phyloP scores from a whole-genome alignment of 2,888 invertebrate genomes.

The Hydriomena furcata region DNA sequence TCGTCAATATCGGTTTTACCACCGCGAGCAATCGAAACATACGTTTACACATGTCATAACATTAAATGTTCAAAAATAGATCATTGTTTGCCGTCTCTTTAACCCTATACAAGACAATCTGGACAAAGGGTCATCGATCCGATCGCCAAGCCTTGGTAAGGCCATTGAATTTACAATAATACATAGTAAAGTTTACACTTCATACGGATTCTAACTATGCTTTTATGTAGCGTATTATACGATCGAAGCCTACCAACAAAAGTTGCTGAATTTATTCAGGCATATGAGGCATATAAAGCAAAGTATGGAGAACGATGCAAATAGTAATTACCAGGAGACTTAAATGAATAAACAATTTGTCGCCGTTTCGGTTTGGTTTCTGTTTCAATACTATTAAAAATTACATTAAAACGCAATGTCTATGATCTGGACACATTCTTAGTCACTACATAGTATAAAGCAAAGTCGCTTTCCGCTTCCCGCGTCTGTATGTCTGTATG shows the following conservation, averaged over 20 bases:
- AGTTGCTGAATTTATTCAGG: slow-evolving; percentile 13
- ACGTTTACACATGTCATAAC: too few relatives aligned
- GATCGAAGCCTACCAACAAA: slow-evolving; percentile 30
- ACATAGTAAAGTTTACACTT: slow-evolving; percentile 25
- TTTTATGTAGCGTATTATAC: slow-evolving; percentile 44
- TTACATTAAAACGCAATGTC: too few relatives aligned
- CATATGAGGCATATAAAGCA: neutral
- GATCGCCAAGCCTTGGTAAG: slow-evolving; percentile 37
- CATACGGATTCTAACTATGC: slow-evolving; percentile 36
- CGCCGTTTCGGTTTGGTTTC: too few relatives aligned
- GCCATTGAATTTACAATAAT: slow-evolving; percentile 28
- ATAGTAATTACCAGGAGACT: neutral
- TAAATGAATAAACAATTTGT: too few relatives aligned
- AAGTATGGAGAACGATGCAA: neutral
- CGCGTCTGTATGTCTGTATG: too few relatives aligned
- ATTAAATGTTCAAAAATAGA: slow-evolving; percentile 17
- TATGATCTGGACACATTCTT: too few relatives aligned
- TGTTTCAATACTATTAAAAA: too few relatives aligned
- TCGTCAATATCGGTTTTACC: too few relatives aligned
- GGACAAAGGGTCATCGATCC: slow-evolving; percentile 31
- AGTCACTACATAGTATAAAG: too few relatives aligned
- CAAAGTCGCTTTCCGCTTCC: too few relatives aligned
- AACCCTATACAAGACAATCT: slow-evolving; percentile 23
- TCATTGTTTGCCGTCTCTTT: slow-evolving; percentile 42
- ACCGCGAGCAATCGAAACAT: too few relatives aligned